These are phyloP conservation scores for Nasonia giraulti DNA, from an alignment of 1,140 invertebrate species.

Conservation along the genomic window DNA sequence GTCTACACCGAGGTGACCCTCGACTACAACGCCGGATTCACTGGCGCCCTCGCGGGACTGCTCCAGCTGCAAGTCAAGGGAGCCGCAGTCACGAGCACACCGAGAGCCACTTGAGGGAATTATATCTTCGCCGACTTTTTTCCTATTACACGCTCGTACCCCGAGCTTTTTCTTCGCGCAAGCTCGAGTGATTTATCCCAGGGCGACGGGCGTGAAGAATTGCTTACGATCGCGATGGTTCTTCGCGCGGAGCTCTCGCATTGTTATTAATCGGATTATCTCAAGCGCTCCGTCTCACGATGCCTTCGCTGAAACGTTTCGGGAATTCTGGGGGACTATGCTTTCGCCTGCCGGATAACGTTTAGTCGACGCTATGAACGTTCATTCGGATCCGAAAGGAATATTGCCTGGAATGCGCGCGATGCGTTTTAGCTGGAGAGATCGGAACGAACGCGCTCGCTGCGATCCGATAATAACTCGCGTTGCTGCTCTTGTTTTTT, in stretches of 20 bases:
- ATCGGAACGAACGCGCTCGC: too few species aligned
- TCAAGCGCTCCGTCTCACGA: background rate
- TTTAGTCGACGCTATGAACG: background rate
- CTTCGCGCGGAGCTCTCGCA: too few species aligned
- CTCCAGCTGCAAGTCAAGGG: slow-evolving; percentile 60
- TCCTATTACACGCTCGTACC: too few species aligned
- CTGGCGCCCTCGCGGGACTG: slow-evolving; percentile 73
- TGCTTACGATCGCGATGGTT: too few species aligned
- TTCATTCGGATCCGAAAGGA: background rate
- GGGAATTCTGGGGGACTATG: background rate
- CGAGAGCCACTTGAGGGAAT: background rate
- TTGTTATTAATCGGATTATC: too few species aligned
- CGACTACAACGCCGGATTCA: slow-evolving; percentile 78
- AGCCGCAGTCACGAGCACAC: background rate
- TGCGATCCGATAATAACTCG: too few species aligned
- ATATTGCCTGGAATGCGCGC: background rate
- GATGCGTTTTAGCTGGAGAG: background rate
- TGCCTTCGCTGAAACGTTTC: background rate
- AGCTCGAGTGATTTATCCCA: too few species aligned
- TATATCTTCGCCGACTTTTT: too few species aligned
- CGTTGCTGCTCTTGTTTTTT: too few species aligned
- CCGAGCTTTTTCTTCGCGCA: too few species aligned
- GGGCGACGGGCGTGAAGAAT: too few species aligned
- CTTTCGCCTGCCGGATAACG: background rate
- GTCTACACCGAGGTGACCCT: slow-evolving; percentile 77